Evolutionary conservation across 2,797 vertebrate species (phyloP), one percentile per base, ranked within the genome.

Genomic region (Sandelia bainsii): DNA sequence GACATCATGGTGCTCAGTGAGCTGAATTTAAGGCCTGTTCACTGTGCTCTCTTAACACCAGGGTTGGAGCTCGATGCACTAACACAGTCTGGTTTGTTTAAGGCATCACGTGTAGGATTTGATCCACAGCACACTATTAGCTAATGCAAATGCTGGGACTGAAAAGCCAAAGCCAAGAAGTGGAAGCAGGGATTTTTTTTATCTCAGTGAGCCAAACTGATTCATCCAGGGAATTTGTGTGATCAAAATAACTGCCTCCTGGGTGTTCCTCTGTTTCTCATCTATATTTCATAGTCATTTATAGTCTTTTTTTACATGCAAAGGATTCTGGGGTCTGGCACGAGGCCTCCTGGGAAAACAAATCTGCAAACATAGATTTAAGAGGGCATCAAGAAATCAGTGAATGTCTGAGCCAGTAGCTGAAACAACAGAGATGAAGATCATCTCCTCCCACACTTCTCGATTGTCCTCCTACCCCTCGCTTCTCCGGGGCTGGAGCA

Each of bases 191-290:
- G 29, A 32, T 64, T 48, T 74, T 25, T 20, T 49, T 9, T 7
- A 23, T 11, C 34, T 53, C 27, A 52, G n/a, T n/a, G 46, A 64
- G 34, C 19, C 20, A 16, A 48, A 42, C 51, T 52, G 50, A 66
- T 42, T 74, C 56, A 69, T 63, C 45, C 34, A 37, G 40, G 6
- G 20, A 76, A 53, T 46, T 42, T 51, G 57, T 74, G 20, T 53
- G 53, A 74, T 73, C 58, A 74, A 60, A 80, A 70, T 39, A 75
- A 52, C 59, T 34, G 44, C 34, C 56, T 48, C 61, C 45, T 34
- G 56, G 22, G 29, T 56, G 27, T 42, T 11, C 37, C 62, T 42
- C 17, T 9, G 25, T 59, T 58, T 44, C 53, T 59, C 6, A 5
- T 68, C 54, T 75, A 20, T 50, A 59, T 70, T 59, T 69, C 20